These are phyloP conservation scores for Holothuria glaberrima DNA, from an alignment of 35 echinoderm and acorn worm species.

Conservation along the genomic window DNA sequence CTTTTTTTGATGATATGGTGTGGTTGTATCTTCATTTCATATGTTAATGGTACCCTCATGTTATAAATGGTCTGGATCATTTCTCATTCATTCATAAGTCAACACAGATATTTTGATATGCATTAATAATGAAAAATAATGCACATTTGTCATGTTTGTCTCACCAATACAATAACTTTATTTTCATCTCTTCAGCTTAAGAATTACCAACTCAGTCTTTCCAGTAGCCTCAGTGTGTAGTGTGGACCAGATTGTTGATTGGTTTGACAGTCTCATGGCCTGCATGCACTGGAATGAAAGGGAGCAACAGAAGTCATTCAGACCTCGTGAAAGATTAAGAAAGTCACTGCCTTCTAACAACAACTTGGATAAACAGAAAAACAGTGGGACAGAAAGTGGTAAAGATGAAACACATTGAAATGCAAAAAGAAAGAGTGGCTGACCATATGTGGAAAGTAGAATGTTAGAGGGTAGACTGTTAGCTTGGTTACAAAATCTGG, in stretches of 20 bases:
- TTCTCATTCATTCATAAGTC: too few relatives aligned
- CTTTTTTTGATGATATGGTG: too few relatives aligned
- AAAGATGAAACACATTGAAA: not conserved
- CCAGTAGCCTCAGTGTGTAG: constrained; percentile 95
- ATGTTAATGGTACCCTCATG: too few relatives aligned
- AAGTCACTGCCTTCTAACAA: constrained; percentile 43
- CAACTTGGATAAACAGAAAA: constrained; percentile 9
- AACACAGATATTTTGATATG: too few relatives aligned
- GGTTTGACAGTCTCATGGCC: constrained; percentile 89
- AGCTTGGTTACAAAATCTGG: too few relatives aligned
- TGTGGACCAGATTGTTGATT: constrained; percentile 87
- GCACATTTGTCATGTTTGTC: too few relatives aligned
- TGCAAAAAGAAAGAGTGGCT: not conserved
- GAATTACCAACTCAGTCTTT: constrained; percentile 88
- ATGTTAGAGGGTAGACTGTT: too few relatives aligned
- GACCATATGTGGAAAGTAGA: too few relatives aligned
- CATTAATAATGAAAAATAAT: too few relatives aligned
- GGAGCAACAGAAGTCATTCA: constrained; percentile 80
- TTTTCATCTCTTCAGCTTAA: constrained; percentile 55
- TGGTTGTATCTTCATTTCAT: too few relatives aligned
- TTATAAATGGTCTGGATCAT: too few relatives aligned
- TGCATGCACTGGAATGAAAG: constrained; percentile 95
- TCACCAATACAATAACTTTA: not conserved
- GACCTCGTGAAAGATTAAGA: not conserved
- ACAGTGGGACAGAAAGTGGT: not conserved